Evolutionary conservation across 92 coral and sea anemone species (phyloP), one percentile per base, ranked within the genome.

Genomic region (Zoanthus gigantus): DNA sequence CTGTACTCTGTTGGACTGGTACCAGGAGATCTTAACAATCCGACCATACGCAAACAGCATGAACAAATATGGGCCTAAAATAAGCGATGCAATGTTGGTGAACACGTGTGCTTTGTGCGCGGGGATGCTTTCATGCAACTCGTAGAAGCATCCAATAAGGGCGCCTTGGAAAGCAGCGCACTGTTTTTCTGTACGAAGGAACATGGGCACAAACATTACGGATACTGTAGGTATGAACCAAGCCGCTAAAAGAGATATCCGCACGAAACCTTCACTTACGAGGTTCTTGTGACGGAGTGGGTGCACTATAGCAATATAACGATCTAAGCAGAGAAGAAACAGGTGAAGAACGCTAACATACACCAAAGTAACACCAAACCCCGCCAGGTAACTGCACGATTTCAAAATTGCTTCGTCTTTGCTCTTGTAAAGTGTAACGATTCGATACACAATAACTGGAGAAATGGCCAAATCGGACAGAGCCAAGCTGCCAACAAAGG

Each of bases 201-300:
- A 13, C 7, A 63, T 15, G 52, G 94, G 92, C n/a, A 86, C 16
- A 0, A 89, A 23, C 5, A 48, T 68, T 30, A 89, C 10, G 4
- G 92, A 85, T 44, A 85, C 42, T 9, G 71, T 65, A 6, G 94
- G 94, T 9, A 76, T 1, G 23, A 66, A 10, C 94, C 94, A 92
- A 7, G 85, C 83, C 4, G 29, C 73, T 29, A 28, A 17, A 6
- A 92, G 32, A 32, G 79, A 68, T 16, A 50, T 29, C 14, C 53
- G 7, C 16, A 73, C 48, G 11, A 77, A 71, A 18, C 76, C 61
- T 0, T 74, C 71, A 3, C 80, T 57, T 14, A 92, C 32, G 1
- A 89, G 76, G 3, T 37, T 34, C 15, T 42, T 48, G 54, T 81
- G 76, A 29, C 88, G 92, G 42, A 92, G 71, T 2, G 94, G 92